Evolutionary conservation across 2,888 invertebrate species (phyloP).

Genomic region (Spatulosminthurus flaviceps): DNA sequence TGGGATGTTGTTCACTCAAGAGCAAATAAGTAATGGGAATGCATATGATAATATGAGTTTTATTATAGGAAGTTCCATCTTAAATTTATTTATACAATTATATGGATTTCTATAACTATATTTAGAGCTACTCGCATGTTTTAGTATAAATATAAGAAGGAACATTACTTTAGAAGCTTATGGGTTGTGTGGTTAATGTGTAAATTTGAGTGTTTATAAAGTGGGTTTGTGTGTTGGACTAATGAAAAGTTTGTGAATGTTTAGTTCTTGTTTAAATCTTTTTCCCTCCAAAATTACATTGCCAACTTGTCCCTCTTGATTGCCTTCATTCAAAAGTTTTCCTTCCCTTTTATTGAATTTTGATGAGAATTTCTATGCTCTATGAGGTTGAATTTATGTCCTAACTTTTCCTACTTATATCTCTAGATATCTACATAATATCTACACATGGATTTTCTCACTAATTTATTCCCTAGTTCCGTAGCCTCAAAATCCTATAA

Average conservation of each 20-base stretch:
- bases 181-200: background rate
- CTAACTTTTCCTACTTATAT: background rate
- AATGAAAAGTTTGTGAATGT: slow-evolving; percentile 18
- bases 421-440: too few relatives aligned
- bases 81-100: too few relatives aligned
- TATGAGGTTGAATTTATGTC: background rate
- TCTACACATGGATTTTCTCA: too few relatives aligned
- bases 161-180: background rate
- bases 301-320: slow-evolving; percentile 7
- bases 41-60: too few relatives aligned
- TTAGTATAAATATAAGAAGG: too few relatives aligned
- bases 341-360: slow-evolving; percentile 11
- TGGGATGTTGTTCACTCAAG: too few relatives aligned
- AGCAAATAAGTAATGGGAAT: too few relatives aligned
- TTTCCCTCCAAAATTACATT: background rate
- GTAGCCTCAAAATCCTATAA: too few relatives aligned
- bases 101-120: too few relatives aligned
- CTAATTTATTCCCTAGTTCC: too few relatives aligned
- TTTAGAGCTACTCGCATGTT: too few relatives aligned
- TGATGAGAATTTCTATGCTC: slow-evolving; percentile 10
- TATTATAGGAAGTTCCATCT: too few relatives aligned
- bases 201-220: slow-evolving; percentile 18
- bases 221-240: slow-evolving; percentile 8
- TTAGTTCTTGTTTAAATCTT: slow-evolving; percentile 4
- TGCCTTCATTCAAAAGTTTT: slow-evolving; percentile 14